Conservation (phyloP, 2,113 vertebrate species). For the Pelusios castaneus region DNA sequence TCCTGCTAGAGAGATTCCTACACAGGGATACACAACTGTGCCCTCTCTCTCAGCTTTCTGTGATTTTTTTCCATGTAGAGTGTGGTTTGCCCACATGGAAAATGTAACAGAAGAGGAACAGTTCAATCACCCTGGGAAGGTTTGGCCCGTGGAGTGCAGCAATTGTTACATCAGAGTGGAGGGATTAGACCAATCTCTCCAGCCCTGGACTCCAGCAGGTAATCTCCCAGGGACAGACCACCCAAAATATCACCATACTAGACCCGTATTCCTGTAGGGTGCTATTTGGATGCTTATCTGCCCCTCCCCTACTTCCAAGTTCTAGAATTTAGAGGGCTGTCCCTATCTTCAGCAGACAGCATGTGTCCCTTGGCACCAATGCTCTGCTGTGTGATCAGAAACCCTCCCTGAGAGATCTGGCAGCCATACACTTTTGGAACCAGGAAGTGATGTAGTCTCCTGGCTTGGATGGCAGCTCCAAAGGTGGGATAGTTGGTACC, state of each 20-base stretch:
- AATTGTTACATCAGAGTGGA: neutral
- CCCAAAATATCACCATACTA: neutral
- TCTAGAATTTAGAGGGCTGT: neutral
- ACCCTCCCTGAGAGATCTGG: neutral
- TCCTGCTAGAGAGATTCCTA: neutral
- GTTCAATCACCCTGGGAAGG: neutral
- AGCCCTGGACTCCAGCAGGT: neutral
- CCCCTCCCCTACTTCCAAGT: neutral
- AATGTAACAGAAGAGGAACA: neutral
- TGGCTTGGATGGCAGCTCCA: neutral
- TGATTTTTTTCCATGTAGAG: neutral
- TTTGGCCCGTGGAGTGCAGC: neutral
- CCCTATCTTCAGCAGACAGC: neutral
- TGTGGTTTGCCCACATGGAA: neutral
- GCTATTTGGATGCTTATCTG: neutral
- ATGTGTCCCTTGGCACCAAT: neutral
- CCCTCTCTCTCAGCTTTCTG: fast-evolving
- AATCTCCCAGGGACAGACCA: neutral
- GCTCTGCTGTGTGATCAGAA: neutral
- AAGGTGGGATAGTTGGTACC: neutral
- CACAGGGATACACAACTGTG: neutral
- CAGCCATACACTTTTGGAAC: neutral
- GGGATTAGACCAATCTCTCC: neutral
- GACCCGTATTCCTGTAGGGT: neutral
- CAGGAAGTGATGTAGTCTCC: neutral